Evolutionary conservation across 2,797 vertebrate species (phyloP).

Genomic region (Tolypeutes matacus): DNA sequence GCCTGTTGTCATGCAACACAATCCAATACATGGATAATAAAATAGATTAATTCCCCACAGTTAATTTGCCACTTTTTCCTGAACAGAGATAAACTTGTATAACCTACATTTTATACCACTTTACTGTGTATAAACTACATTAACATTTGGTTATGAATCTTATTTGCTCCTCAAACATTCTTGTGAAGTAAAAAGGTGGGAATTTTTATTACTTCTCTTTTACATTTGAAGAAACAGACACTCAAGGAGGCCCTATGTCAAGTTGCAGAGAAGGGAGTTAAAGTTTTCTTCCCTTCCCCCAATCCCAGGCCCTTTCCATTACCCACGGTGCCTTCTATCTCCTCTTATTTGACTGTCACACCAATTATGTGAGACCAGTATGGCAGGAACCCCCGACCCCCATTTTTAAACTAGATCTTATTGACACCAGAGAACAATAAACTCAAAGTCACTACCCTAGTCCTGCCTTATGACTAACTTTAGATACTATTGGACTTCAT

Average conservation of each 20-base stretch:
- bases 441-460: neutral
- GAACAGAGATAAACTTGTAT: constrained; percentile 26
- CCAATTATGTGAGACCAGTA: neutral
- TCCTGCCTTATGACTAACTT: neutral
- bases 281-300: neutral
- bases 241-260: neutral
- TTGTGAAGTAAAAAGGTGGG: neutral
- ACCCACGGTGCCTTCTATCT: neutral
- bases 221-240: neutral
- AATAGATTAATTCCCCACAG: constrained; percentile 16
- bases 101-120: constrained; percentile 15
- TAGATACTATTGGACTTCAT: neutral
- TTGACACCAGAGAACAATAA: neutral
- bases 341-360: neutral
- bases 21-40: constrained; percentile 7
- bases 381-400: neutral
- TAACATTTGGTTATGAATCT: neutral
- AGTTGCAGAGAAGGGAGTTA: neutral
- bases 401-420: neutral
- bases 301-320: neutral
- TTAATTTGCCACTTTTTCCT: constrained; percentile 58
- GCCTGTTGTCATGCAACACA: constrained; percentile 19
- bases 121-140: neutral
- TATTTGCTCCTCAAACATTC: neutral
- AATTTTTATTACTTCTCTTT: constrained; percentile 1